Conservation (phyloP, 2,888 invertebrate genomes). For the Dolichopus griseipennis region DNA sequence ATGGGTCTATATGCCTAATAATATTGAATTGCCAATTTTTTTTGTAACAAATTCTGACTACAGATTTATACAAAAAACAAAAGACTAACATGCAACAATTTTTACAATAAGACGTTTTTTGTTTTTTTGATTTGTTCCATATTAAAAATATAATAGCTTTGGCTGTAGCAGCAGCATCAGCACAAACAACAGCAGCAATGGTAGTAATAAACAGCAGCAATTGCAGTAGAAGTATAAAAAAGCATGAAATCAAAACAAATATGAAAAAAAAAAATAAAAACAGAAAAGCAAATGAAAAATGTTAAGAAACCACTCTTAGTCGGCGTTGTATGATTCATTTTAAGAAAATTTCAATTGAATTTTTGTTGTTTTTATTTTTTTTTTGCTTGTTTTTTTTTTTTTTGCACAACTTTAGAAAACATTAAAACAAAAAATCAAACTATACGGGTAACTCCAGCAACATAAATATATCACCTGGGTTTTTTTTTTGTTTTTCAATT, state of each 20-base stretch:
- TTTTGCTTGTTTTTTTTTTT: too few species aligned
- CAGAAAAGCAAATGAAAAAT: background rate
- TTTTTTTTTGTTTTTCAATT: too few species aligned
- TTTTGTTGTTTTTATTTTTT: too few species aligned
- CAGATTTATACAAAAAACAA: too few species aligned
- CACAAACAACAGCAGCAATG: background rate
- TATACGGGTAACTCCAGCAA: constrained; percentile 1
- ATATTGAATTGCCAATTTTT: too few species aligned
- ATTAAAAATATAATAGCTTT: background rate
- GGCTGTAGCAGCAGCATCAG: background rate
- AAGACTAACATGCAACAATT: background rate
- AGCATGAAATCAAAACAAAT: too few species aligned
- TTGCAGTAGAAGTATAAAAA: too few species aligned
- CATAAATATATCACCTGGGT: background rate
- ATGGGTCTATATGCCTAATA: too few species aligned
- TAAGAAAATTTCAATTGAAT: constrained; percentile 6
- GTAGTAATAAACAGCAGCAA: background rate
- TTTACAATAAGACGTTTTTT: background rate
- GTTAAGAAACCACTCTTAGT: background rate
- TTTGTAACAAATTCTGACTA: too few species aligned
- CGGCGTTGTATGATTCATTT: background rate
- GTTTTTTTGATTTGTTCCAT: background rate
- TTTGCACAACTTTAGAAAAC: too few species aligned
- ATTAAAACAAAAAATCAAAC: too few species aligned
- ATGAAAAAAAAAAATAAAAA: background rate